phyloP scores from a whole-genome alignment of 1,140 invertebrate genomes.

The Drosophila paulistorum region DNA sequence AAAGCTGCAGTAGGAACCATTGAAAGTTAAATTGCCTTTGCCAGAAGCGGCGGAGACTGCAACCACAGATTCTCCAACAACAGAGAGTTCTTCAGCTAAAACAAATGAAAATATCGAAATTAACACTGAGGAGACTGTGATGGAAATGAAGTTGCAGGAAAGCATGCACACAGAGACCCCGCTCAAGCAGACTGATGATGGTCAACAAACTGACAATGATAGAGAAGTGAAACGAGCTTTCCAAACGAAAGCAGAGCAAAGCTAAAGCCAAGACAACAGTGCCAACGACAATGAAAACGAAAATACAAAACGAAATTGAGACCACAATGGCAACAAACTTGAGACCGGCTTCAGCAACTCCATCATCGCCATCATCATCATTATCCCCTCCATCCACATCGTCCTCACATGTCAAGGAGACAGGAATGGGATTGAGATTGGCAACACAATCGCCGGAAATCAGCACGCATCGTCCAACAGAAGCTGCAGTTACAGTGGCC shows the following conservation, averaged over 20 bases:
- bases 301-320: constrained; percentile 62
- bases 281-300: constrained; percentile 32
- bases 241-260: constrained; percentile 48
- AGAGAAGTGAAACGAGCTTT: constrained; percentile 37
- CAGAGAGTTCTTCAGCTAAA: too few species aligned
- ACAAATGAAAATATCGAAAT: too few species aligned
- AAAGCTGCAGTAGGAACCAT: too few species aligned
- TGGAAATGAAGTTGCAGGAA: neutral
- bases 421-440: constrained; percentile 57
- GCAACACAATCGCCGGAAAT: constrained; percentile 62
- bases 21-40: too few species aligned
- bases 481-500: too few species aligned
- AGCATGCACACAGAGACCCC: neutral
- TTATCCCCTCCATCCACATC: neutral
- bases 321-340: constrained; percentile 57
- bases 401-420: constrained; percentile 43
- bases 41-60: too few species aligned
- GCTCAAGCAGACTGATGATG: constrained; percentile 24
- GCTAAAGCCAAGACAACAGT: neutral
- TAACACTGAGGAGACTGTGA: too few species aligned
- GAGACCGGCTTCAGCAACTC: constrained; percentile 18
- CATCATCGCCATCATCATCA: constrained; percentile 7
- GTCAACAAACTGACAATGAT: constrained; percentile 11
- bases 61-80: too few species aligned
- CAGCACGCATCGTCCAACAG: too few species aligned